Evolutionary conservation across 2,888 invertebrate genomes (phyloP), one percentile per base, ranked within the genome.

Genomic region (Nomada flava): DNA sequence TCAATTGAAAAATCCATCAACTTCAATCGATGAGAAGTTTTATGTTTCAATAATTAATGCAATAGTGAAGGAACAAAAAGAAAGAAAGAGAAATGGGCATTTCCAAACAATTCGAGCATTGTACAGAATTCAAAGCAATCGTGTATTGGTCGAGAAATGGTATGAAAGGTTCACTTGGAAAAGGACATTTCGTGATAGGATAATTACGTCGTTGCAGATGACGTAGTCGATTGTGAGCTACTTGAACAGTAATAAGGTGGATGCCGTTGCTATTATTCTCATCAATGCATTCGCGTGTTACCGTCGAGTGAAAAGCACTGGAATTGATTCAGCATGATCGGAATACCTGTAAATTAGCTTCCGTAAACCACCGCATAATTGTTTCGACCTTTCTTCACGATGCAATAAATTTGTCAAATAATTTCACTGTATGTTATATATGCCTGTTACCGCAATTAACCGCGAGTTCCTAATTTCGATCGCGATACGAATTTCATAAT

Each of bases 291-390:
- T 81, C 50, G 76, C 60, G 55, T 64, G 82, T 52, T 29, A 47
- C 15, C 18, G 29, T 20, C 64, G 67, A 64, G 59, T 53, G 50
- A 64, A 82, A 81, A 67, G 29, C 63, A 76, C 76, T 69, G 42
- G 76, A 81, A 72, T 76, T 81, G 76, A 76, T 81, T 67, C 57
- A 23, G 50, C 59, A 36, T 60, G 29, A 57, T 59, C 47, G 52
- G 36, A 29, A 20, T 79, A 67, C 23, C 44, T 57, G 5, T 20
- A 44, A 81, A 65, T 74, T 74, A 52, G 42, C 11, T 70, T n/a
- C 26, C 18, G 2, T 3, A 62, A 20, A 44, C 1, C 23, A 4
- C n/a, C 50, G 55, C 15, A 53, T 36, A 42, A 73, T 70, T 79
- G 36, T 65, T 29, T 29, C 20, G 64, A 80, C 71, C 62, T 81